Conservation (phyloP, 2,113 vertebrate genomes). For the Equus quagga region DNA sequence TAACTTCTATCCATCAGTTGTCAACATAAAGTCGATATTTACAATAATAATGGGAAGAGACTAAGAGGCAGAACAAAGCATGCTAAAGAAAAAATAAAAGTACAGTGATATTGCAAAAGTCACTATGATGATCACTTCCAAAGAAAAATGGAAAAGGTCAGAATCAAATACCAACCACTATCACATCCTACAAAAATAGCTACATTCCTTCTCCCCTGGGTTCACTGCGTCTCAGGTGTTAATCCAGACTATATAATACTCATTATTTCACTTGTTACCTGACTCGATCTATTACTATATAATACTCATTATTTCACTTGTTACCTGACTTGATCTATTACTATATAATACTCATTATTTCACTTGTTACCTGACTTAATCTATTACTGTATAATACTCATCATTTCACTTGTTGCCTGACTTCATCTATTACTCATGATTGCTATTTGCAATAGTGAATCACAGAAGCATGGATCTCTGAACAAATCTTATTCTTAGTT, state of each 20-base stretch:
- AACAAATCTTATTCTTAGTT: constrained; percentile 41
- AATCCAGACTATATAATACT: neutral
- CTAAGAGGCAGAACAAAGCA: constrained; percentile 41
- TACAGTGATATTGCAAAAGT: neutral
- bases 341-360: neutral
- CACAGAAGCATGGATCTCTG: neutral
- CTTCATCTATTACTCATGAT: neutral
- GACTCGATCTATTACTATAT: constrained; percentile 5
- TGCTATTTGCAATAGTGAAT: constrained; percentile 28
- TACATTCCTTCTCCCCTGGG: neutral
- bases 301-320: too few relatives aligned
- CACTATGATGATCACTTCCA: neutral
- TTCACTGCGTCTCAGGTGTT: neutral
- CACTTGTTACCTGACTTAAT: neutral
- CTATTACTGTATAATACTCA: neutral
- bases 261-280: neutral
- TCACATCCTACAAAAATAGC: neutral
- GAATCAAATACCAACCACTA: constrained; percentile 26
- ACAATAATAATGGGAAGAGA: constrained; percentile 15
- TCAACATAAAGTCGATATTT: constrained; percentile 4
- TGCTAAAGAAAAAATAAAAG: neutral
- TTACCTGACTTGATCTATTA: constrained; percentile 6
- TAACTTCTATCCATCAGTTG: neutral
- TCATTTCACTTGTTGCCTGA: neutral
- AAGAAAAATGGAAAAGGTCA: neutral